Evolutionary conservation across 2,113 vertebrate species (phyloP).

Genomic region (Centropus unirufus): DNA sequence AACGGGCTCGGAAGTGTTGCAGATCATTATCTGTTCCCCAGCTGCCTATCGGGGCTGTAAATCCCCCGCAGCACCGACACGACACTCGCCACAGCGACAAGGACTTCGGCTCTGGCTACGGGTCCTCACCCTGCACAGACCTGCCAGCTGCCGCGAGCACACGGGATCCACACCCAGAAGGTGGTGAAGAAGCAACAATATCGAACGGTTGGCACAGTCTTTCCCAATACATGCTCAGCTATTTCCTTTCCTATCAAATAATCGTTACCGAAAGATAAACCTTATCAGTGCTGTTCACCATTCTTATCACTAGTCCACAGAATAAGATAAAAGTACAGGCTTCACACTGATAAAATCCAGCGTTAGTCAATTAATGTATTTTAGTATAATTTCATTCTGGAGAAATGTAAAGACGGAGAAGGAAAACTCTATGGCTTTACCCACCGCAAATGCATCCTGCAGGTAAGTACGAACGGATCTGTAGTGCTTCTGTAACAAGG

Average conservation of each 20-base stretch:
- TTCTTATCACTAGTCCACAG: background rate
- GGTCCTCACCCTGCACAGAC: background rate
- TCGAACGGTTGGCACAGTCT: accelerated
- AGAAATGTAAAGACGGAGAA: background rate
- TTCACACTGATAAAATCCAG: background rate
- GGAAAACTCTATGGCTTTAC: background rate
- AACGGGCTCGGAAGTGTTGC: background rate
- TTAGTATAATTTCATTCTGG: background rate
- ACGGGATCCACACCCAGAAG: background rate
- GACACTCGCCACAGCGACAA: background rate
- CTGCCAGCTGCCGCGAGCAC: background rate
- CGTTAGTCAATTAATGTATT: background rate
- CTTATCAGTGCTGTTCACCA: background rate
- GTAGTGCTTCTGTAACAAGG: background rate
- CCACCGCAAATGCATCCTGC: background rate
- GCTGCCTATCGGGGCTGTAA: background rate
- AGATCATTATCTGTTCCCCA: background rate
- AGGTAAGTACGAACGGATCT: background rate
- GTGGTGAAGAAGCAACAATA: background rate
- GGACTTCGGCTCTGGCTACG: background rate
- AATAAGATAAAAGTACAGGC: background rate
- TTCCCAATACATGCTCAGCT: background rate
- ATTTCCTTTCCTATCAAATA: background rate
- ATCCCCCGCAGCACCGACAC: background rate
- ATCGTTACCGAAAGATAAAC: background rate